A percentile compares a stretch with the other conserved stretches of the same genome.
Conservation (phyloP, 1,140 invertebrate species). For the Drosophila jambulina region DNA sequence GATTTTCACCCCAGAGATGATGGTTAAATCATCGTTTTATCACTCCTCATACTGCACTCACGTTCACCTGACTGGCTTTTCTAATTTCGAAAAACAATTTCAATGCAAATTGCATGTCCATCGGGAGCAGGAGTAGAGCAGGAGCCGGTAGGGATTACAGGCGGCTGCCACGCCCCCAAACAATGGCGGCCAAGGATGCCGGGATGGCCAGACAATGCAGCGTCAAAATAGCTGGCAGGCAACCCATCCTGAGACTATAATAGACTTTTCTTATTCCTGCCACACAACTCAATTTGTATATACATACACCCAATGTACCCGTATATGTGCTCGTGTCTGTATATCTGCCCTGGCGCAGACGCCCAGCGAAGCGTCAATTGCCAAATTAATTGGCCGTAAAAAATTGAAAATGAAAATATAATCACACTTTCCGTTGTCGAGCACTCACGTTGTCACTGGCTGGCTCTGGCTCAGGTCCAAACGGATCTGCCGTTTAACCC, state of each 20-base stretch:
- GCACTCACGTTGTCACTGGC: conserved; percentile 39
- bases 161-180: conserved; percentile 52
- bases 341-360: conserved; percentile 65
- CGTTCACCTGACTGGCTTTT: conserved; percentile 70
- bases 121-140: conserved; percentile 7
- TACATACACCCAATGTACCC: conserved; percentile 3
- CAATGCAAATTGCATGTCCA: conserved; percentile 74
- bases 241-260: conserved; percentile 69
- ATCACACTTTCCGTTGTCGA: conserved; percentile 80
- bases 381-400: conserved; percentile 84
- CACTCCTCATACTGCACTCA: neutral
- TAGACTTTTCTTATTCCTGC: conserved; percentile 83
- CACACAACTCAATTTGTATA: conserved; percentile 78
- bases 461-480: conserved; percentile 54
- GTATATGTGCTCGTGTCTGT: conserved; percentile 2
- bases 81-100: conserved; percentile 78
- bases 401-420: conserved; percentile 85
- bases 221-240: conserved; percentile 71
- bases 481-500: conserved; percentile 66
- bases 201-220: conserved; percentile 73
- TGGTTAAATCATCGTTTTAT: conserved; percentile 29
- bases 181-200: conserved; percentile 58
- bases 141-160: conserved; percentile 24
- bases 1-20: conserved; percentile 6
- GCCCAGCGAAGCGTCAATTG: conserved; percentile 83